Conservation (phyloP, 1,140 invertebrate species). For the Zaprionus kolodkinae region DNA sequence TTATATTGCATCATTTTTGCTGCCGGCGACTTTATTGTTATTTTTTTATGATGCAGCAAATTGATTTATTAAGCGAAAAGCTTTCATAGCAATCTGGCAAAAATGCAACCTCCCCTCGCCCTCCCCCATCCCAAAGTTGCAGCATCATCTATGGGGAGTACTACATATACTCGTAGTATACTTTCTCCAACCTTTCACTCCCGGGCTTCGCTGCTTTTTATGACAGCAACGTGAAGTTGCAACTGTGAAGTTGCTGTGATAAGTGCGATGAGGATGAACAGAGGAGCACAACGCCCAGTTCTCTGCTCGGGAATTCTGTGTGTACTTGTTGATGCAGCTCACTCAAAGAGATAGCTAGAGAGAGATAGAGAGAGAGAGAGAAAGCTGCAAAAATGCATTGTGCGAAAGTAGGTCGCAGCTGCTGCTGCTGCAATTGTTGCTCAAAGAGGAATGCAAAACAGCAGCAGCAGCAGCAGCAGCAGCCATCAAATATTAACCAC, state of each 20-base stretch:
- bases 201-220: constrained; percentile 9
- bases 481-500: constrained; percentile 79
- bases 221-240: constrained; percentile 9
- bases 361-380: not conserved
- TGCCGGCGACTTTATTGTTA: constrained; percentile 4
- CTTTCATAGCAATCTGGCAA: constrained; percentile 1
- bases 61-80: constrained; percentile 36
- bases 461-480: constrained; percentile 19
- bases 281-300: constrained; percentile 30
- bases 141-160: constrained; percentile 18
- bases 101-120: not conserved
- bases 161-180: not conserved
- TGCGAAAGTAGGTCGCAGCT: constrained; percentile 71
- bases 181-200: not conserved
- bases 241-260: constrained; percentile 35
- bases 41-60: constrained; percentile 33
- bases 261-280: constrained; percentile 29
- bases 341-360: constrained; percentile 23
- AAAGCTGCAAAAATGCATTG: constrained; percentile 68
- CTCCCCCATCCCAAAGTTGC: constrained; percentile 22
- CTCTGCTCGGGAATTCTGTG: constrained; percentile 33
- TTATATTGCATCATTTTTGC: constrained; percentile 6
- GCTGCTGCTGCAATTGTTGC: constrained; percentile 25
- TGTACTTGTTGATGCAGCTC: constrained; percentile 77
- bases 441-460: constrained; percentile 46